Base-by-base conservation (phyloP, 2,113 vertebrate genomes). In the Dromiciops gliroides region DNA sequence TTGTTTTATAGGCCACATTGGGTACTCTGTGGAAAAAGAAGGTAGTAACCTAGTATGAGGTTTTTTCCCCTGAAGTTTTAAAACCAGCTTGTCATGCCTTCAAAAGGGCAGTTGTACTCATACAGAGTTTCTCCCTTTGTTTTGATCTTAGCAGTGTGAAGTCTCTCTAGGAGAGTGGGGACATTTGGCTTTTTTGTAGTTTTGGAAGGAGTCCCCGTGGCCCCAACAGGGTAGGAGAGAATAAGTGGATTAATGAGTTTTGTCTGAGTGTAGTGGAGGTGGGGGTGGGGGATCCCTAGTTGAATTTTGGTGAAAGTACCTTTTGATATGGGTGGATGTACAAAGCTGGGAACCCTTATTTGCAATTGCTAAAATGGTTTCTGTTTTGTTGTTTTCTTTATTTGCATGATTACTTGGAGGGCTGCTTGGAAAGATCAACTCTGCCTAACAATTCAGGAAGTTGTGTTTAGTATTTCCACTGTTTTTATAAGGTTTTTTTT, bases 391-490 rank as follows among this genome's bases (percentile, higher is more conserved):
- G 67, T 83, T 83, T 83, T 75, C 26, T 83, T 91, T 75, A 44
- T 3, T 31, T 91, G 91, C 48, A 44, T 24, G 47, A 92, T 95
- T 49, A 51, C 19, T 60, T 60, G 94, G 52, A 92, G 95, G 94
- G 51, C 96, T 97, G 60, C 96, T 97, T 97, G 95, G 96, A 97
- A 97, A 97, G 95, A 93, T 96, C 95, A 96, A 94, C 97, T 56
- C 50, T 47, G 67, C 95, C 90, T 91, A 50, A 90, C 92, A 23
- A 22, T 93, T 93, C 95, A 96, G 97, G 96, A 97, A 97, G 95
- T 88, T 94, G 89, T 90, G 37, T 97, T 97, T 95, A 92, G 91
- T 49, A 94, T 95, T 95, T 91, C 49, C 89, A 96, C 0, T 97
- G 94, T 97, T 97, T 96, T 95, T 83, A 83, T 83, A 83, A 83